Percentiles rank a stretch among this genome's conserved stretches.
Evolutionary conservation across 2,113 vertebrate genomes (phyloP).

Genomic region (Stigmatopora argus): DNA sequence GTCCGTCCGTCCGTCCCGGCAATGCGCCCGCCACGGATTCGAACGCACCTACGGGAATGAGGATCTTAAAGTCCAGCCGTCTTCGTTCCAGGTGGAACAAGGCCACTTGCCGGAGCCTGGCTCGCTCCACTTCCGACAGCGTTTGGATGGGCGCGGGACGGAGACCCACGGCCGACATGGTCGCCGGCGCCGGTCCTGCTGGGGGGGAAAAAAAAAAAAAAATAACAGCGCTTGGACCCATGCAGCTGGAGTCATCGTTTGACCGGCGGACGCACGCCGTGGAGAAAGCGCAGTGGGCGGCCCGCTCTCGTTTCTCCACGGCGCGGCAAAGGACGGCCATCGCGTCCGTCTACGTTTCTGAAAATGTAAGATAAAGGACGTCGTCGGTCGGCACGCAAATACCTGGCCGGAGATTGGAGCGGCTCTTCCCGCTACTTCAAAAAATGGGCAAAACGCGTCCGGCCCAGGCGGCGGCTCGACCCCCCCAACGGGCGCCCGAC

Average conservation of each 20-base stretch:
- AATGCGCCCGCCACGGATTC: no score
- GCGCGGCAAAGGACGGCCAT: no score
- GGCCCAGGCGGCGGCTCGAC: background rate
- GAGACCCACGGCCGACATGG: constrained; percentile 71
- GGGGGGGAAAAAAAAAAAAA: constrained; percentile 9
- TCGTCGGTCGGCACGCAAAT: constrained; percentile 1
- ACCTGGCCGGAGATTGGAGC: constrained; percentile 23
- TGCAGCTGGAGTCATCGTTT: no score
- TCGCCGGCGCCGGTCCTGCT: constrained; percentile 71
- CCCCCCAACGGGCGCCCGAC: background rate
- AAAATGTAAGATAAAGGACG: background rate
- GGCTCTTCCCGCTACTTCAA: constrained; percentile 10
- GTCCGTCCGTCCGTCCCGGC: no score
- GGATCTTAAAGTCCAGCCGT: constrained; percentile 70
- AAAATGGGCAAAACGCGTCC: constrained; percentile 7
- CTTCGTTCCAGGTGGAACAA: constrained; percentile 70
- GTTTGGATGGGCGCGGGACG: constrained; percentile 72
- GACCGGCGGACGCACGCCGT: no score
- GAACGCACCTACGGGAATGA: constrained; percentile 70
- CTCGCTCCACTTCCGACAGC: constrained; percentile 75
- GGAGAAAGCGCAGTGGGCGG: no score
- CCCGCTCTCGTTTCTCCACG: no score
- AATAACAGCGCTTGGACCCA: no score
- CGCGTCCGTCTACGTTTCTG: background rate
- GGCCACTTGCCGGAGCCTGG: constrained; percentile 70